Percentiles rank a stretch among this genome's conserved stretches.
Conservation (phyloP, 1,140 invertebrate genomes). For the Halesus radiatus region DNA sequence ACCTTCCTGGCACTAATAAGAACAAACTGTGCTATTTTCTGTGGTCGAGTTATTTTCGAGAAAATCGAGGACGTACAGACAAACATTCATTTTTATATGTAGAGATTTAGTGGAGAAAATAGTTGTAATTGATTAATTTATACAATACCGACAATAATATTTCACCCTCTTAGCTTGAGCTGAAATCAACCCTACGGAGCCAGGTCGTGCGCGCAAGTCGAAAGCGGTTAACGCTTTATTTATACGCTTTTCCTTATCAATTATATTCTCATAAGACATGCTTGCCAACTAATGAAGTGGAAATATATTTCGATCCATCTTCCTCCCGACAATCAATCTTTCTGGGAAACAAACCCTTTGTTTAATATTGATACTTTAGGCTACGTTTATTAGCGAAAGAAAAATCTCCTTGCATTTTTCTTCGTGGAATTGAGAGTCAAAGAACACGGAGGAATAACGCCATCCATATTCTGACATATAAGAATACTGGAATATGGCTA, state of each 20-base stretch:
- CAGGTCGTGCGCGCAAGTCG: not conserved
- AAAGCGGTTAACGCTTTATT: slow-evolving; percentile 20
- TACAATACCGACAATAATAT: not conserved
- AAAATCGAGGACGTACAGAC: no score
- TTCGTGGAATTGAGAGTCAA: not conserved
- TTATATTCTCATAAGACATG: slow-evolving; percentile 46
- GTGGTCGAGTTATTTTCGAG: no score
- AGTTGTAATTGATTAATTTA: not conserved
- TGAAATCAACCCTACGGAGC: not conserved
- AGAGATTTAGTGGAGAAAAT: no score
- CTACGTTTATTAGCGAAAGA: not conserved
- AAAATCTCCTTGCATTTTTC: not conserved
- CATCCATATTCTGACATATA: no score
- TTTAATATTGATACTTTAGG: slow-evolving; percentile 37
- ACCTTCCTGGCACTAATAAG: no score
- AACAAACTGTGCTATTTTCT: no score
- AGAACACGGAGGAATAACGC: no score
- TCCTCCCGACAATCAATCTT: slow-evolving; percentile 40
- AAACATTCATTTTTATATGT: no score
- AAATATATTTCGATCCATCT: slow-evolving; percentile 49
- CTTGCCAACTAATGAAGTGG: slow-evolving; percentile 43
- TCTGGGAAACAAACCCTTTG: slow-evolving; percentile 34
- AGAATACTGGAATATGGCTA: no score
- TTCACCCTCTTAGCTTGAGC: not conserved
- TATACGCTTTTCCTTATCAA: slow-evolving; percentile 39